Evolutionary conservation across 2,888 invertebrate species (phyloP).

Genomic region (Cheiracanthium punctorium): DNA sequence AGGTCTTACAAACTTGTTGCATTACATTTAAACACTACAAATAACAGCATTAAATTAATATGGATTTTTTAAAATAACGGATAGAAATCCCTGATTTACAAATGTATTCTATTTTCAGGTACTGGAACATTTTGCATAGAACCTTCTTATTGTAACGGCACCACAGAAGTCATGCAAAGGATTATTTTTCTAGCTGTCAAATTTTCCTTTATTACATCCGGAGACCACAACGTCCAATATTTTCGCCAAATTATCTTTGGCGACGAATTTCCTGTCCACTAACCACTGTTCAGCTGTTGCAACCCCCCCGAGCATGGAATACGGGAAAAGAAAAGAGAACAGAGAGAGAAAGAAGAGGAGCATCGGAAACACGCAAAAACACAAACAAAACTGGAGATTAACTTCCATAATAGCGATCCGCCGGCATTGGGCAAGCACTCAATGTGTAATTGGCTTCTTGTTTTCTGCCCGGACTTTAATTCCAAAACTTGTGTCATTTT

Average conservation of each 20-base stretch:
- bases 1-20: no score
- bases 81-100: no score
- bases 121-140: no score
- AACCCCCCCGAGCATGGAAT: constrained; percentile 17
- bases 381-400: constrained; percentile 43
- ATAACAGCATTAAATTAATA: no score
- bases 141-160: no score
- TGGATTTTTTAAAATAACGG: no score
- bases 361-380: constrained; percentile 26
- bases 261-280: neutral
- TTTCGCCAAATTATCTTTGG: neutral
- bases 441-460: constrained; percentile 64
- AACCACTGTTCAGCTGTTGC: neutral
- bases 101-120: no score
- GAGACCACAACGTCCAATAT: neutral
- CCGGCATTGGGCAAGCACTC: constrained; percentile 41
- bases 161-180: no score
- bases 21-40: no score
- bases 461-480: constrained; percentile 54
- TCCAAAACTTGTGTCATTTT: constrained; percentile 69
- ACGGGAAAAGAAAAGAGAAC: no score
- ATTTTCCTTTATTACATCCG: neutral
- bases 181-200: no score
- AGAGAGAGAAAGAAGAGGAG: neutral
- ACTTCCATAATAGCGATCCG: constrained; percentile 44